Evolutionary conservation across 2,888 invertebrate species (phyloP), one percentile per base, ranked within the genome.

Genomic region (Philaethria dido): DNA sequence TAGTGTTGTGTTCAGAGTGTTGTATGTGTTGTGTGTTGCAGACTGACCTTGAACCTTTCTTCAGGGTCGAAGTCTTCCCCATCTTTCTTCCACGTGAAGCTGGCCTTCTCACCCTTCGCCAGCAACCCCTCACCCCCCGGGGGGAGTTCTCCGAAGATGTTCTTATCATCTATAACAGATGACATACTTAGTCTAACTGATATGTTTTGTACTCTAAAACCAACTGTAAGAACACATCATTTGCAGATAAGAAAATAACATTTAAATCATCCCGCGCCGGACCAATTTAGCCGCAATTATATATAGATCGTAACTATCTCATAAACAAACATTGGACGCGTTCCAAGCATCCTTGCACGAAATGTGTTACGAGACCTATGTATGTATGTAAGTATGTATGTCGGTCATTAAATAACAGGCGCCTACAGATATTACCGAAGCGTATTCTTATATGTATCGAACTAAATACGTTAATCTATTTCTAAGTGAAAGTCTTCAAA

Each of bases 41-140:
- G 11, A 64, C 50, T 48, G 74, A 88, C 89, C 85, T 97, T 98
- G 84, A 98, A 98, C 69, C 98, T 94, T 82, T 98, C 98, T 80
- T 98, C 97, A 1, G 98, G 97, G 83, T 97, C 97, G 78, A 98
- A 98, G 2, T 96, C 93, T 71, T 94, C 93, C 0, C 98, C 98
- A 82, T 98, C 98, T 62, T 97, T 95, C 77, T 96, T 96, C 98
- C 98, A 98, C 18, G 94, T 89, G 86, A 98, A 98, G 9, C 93
- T 86, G 0, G 98, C 94, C 76, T 96, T 96, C 82, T 96, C 96
- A 0, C 97, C 97, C 52, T 95, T 94, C 2, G 95, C 92, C 62
- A 96, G 85, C 9, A 95, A 87, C 44, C 95, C 94, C 64, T 94
- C 94, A 64, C 95, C 94, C 0, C 95, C 95, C 61, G 95, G 95